Base-by-base conservation (phyloP, 37 sponge, comb jelly and placozoan genomes). In the Petrosia ficiformis region DNA sequence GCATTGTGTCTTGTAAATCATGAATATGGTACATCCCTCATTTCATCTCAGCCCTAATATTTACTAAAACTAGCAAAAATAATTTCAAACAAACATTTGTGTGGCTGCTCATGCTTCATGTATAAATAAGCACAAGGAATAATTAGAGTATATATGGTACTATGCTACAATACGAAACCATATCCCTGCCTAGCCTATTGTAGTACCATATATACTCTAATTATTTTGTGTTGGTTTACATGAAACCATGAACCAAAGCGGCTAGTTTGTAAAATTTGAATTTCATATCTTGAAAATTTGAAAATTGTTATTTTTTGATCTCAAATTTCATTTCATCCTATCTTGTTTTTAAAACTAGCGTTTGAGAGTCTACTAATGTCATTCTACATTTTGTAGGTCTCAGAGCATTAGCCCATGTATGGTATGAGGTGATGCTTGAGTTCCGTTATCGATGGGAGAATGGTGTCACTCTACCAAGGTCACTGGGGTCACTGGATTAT, bases 401-500 rank as follows among this genome's bases (percentile, higher is more conserved):
- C 33, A 68, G 76, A 63, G 85, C 83, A 2, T 41, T 91, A 8
- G 85, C 85, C 54, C 76, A 82, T 61, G 70, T 96, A 31, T 96
- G 97, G 97, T 74, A 80, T 11, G 94, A 90, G 71, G 72, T 90
- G 39, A 67, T 90, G 16, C 68, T 66, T 63, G 94, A 96, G 74
- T 57, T 96, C 57, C 67, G 97, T 14, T 78, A 87, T 40, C 28
- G 89, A 36, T 96, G 95, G 95, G 97, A 96, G 78, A 80, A 80
- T 39, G 86, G 86, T n/a, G 44, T 57, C 2, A 48, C 39, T 0
- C 66, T 94, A 31, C 77, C 75, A 52, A 64, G 67, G 89, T 90
- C 21, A 79, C 85, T 58, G 6, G 21, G 24, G 4, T 56, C 19
- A 14, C 19, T 30, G n/a, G n/a, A n/a, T n/a, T n/a, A n/a, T n/a